Conservation (phyloP, 2,113 vertebrate species). For the Python bivittatus region DNA sequence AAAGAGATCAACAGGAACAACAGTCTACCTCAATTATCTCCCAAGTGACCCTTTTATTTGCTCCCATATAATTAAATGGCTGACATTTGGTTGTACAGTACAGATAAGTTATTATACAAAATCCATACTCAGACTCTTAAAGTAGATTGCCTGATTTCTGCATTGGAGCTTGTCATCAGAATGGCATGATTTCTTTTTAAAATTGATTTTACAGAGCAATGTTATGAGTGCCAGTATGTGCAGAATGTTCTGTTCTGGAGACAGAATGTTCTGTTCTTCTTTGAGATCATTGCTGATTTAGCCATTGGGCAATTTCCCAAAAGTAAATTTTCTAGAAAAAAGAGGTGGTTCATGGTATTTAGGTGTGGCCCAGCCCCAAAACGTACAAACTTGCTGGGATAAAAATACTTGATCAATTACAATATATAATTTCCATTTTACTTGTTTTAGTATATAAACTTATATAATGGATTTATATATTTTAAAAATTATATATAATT, state of each 20-base stretch:
- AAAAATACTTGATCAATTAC: neutral
- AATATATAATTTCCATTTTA: neutral
- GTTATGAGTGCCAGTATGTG: no score
- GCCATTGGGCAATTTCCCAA: neutral
- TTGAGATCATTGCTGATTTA: neutral
- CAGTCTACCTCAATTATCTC: no score
- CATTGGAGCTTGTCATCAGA: no score
- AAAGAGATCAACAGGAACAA: neutral
- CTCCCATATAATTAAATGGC: neutral
- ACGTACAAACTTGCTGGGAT: neutral
- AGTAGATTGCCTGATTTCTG: neutral
- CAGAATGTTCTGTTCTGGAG: no score
- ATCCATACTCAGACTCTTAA: neutral
- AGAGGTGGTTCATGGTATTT: neutral
- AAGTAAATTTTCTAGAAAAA: neutral
- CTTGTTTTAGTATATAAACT: neutral
- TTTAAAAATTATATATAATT: no score
- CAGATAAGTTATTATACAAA: neutral
- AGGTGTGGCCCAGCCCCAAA: neutral
- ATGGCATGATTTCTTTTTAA: no score
- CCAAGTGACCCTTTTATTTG: neutral
- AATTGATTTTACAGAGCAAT: no score
- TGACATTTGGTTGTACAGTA: neutral
- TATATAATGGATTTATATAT: neutral
- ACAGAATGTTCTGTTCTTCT: no score